Evolutionary conservation across 2,888 invertebrate species (phyloP).

Genomic region (Hydrotaea diabolus): DNA sequence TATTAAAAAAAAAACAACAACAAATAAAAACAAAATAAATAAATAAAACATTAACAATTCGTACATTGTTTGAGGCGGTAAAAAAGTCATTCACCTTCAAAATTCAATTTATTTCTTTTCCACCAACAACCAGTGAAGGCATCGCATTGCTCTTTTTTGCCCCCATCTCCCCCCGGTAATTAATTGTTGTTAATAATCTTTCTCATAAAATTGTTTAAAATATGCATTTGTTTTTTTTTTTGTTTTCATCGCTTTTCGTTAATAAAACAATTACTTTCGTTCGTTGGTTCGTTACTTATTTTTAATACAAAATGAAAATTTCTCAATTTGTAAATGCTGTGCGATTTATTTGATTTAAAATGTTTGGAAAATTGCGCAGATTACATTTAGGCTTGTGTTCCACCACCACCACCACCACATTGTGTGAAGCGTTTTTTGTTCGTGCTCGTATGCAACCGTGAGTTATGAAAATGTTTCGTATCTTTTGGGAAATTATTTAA

Average conservation of each 20-base stretch:
- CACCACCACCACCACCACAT: no score
- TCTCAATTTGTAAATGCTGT: neutral
- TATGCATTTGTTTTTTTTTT: no score
- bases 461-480: no score
- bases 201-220: neutral
- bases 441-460: no score
- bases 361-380: no score
- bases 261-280: neutral
- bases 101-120: neutral
- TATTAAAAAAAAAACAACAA: conserved; percentile 3
- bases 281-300: neutral
- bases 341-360: neutral
- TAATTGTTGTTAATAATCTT: neutral
- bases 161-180: neutral
- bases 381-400: no score
- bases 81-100: conserved; percentile 10
- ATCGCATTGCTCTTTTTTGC: neutral
- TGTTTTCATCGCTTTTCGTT: neutral
- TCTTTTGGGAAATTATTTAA: no score
- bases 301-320: neutral
- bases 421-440: no score
- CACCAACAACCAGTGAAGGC: no score
- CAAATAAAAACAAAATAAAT: neutral
- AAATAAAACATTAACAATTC: no score
- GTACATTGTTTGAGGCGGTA: neutral